Base-by-base conservation (phyloP, 1,140 invertebrate genomes). In the Drosophila nannoptera region DNA sequence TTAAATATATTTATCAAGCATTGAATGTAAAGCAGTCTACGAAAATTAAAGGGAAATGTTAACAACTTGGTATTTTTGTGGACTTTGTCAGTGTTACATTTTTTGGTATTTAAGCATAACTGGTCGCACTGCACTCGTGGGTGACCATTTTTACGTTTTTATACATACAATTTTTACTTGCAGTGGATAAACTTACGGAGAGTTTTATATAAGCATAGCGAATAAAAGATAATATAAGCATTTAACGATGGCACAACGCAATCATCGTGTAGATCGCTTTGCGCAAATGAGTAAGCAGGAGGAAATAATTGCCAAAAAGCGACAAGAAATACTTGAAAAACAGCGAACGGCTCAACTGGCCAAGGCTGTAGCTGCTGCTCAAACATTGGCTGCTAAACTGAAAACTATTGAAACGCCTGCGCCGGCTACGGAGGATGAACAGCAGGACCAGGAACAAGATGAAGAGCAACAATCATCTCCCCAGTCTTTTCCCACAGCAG, bases 301-400 rank as follows among this genome's bases (percentile, higher is more conserved):
- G 80, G 92, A 94, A 88, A 90, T 95, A 67, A 95, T 95, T 69
- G 93, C 94, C 69, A 92, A 94, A 75, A 95, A 94, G 74, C 94
- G 94, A 53, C 90, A 91, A 55, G 94, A 94, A 83, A 94, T 95
- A 69, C 91, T 94, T 75, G 92, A 92, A 14, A 94, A 93, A 78
- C 88, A 93, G 90, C 91, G 92, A 64, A 91, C 91, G 16, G 90
- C 91, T 35, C 90, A 92, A 78, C 87, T 88, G 69, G 88, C 90
- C 12, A 92, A 91, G 77, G 91, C 90, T 42, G 74, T 90, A 45
- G 82, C 82, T 8, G 75, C 82, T 45, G 86, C 82, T 12, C 84
- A 90, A 69, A 78, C 60, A 42, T 68, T 88, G 53, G 77, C 78
- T 33, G 76, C 80, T 6, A 82, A 87, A 74, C 56, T 75, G 22